These are phyloP conservation scores for Phalacrocorax pelagicus DNA, from an alignment of 2,113 vertebrate species.

Conservation along the genomic window DNA sequence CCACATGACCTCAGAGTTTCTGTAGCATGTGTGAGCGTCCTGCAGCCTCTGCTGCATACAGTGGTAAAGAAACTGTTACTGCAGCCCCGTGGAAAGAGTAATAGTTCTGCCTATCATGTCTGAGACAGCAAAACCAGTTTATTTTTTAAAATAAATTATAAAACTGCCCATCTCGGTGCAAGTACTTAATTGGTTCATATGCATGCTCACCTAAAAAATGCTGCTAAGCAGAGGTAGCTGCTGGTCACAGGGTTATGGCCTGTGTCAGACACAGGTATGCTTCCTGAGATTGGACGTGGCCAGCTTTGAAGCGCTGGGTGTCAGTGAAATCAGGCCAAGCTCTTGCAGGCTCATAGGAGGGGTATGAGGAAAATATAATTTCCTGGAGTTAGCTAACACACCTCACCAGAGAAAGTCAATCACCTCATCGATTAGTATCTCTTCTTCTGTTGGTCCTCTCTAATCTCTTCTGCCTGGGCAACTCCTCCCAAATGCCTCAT, in stretches of 20 bases:
- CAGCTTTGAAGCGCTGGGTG: conserved; percentile 20
- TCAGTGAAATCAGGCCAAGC: background rate
- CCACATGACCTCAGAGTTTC: conserved; percentile 21
- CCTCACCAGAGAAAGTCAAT: conserved; percentile 50
- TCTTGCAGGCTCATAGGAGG: background rate
- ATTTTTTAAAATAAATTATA: background rate
- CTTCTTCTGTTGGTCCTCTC: background rate
- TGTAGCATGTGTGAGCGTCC: background rate
- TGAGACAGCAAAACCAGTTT: background rate
- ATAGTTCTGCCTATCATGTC: background rate
- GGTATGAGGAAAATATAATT: conserved; percentile 21
- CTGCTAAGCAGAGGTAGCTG: background rate
- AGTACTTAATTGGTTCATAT: background rate
- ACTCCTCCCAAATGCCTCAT: background rate
- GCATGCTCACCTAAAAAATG: background rate
- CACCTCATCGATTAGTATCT: background rate
- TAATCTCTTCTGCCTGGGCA: background rate
- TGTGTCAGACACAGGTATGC: background rate
- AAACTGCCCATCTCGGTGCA: background rate
- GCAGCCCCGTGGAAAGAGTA: background rate
- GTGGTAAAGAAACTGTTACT: background rate
- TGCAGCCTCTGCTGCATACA: background rate
- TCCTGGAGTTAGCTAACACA: conserved; percentile 24
- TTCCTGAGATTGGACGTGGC: background rate
- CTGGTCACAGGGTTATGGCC: background rate